Evolutionary conservation across 2,113 vertebrate genomes (phyloP).

Genomic region (Chrysemys picta): DNA sequence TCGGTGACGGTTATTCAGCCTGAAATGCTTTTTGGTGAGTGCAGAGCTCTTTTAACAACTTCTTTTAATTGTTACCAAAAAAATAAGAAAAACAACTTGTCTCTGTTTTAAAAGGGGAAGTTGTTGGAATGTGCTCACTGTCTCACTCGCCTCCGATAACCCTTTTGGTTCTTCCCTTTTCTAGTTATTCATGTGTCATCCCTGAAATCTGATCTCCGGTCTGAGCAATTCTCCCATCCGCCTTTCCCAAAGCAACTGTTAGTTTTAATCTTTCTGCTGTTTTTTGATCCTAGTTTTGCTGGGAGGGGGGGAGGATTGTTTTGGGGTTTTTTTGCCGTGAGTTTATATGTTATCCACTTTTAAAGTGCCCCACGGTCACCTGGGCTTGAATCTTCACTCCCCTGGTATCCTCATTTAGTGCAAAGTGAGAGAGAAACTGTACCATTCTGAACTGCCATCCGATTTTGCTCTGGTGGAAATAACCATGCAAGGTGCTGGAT

Average conservation of each 20-base stretch:
- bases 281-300: constrained; percentile 46
- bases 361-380: constrained; percentile 6
- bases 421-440: background rate
- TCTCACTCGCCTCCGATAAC: constrained; percentile 32
- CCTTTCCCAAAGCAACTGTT: constrained; percentile 46
- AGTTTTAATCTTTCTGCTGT: constrained; percentile 50
- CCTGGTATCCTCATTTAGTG: background rate
- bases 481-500: constrained; percentile 65
- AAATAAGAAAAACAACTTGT: background rate
- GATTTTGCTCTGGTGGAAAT: constrained; percentile 51
- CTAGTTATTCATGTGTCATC: constrained; percentile 56
- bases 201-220: constrained; percentile 65
- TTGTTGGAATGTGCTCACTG: constrained; percentile 51
- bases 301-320: constrained; percentile 54
- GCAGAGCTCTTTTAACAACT: background rate
- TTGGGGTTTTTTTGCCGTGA: constrained; percentile 36
- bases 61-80: background rate
- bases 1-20: accelerated
- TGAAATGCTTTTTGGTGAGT: background rate
- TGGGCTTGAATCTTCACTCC: background rate
- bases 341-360: constrained; percentile 54
- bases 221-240: constrained; percentile 54
- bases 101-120: background rate
- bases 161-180: constrained; percentile 55
- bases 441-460: background rate